phyloP scores from a whole-genome alignment of 2,797 vertebrate species.

The Girardinus metallicus region DNA sequence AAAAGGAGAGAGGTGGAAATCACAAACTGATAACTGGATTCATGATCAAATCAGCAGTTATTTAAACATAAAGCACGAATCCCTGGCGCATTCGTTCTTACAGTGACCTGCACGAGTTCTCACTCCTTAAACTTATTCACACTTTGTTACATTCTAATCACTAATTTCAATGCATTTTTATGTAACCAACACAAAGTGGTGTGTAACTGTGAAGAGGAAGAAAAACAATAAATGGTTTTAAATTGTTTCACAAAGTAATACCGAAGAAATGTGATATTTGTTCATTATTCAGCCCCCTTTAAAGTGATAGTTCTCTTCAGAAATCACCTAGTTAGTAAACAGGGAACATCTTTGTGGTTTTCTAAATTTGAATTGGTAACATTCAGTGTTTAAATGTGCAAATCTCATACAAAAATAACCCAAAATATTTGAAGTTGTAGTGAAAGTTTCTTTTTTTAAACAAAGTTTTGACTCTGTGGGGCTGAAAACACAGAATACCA shows the following conservation, averaged over 20 bases:
- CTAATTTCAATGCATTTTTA: background rate
- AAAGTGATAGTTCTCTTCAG: background rate
- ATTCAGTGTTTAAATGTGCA: background rate
- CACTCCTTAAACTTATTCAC: background rate
- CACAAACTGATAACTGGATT: background rate
- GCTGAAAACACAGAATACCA: background rate
- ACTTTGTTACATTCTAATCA: background rate
- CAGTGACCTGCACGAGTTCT: no score
- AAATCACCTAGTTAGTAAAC: background rate
- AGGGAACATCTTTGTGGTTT: background rate
- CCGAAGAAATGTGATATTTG: background rate
- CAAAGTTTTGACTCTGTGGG: background rate
- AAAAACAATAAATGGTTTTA: background rate
- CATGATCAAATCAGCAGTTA: background rate
- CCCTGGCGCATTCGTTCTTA: background rate
- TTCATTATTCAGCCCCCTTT: background rate
- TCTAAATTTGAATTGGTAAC: background rate
- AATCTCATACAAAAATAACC: background rate
- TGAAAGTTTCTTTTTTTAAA: background rate
- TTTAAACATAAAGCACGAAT: background rate
- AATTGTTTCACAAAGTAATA: background rate
- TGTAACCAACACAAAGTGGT: background rate
- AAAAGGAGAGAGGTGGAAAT: slow-evolving; percentile 20
- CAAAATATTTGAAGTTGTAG: background rate
- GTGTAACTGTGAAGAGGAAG: background rate